Percentiles rank a stretch among this genome's conserved stretches.
Evolutionary conservation across 2,888 invertebrate species (phyloP).

Genomic region (Trichopoda pennipes): DNA sequence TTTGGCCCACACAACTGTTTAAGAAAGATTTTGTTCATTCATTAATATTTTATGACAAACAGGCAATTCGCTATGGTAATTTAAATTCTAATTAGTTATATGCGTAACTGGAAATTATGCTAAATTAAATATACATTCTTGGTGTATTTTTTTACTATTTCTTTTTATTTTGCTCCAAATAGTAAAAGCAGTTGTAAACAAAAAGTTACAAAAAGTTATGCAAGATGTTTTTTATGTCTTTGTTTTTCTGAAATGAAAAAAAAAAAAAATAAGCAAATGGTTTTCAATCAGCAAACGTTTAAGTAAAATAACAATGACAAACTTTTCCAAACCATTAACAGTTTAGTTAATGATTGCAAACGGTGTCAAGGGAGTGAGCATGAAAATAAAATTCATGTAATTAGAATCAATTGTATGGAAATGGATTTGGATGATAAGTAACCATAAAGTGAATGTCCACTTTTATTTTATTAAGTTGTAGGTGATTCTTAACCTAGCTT

Average conservation of each 20-base stretch:
- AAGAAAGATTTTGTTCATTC: conserved; percentile 44
- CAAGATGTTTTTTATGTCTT: conserved; percentile 31
- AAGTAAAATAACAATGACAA: background rate
- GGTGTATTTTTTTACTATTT: conserved; percentile 9
- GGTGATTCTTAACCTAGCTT: no score
- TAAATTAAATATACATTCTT: conserved; percentile 58
- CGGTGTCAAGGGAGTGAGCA: no score
- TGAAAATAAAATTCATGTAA: no score
- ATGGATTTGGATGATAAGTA: no score
- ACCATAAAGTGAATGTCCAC: no score
- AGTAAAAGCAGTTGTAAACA: background rate
- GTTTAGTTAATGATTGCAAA: no score
- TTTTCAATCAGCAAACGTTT: background rate
- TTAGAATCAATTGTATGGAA: no score
- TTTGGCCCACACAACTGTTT: conserved; percentile 1
- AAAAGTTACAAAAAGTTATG: conserved; percentile 15
- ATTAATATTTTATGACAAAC: conserved; percentile 65
- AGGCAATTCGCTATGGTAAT: conserved; percentile 63
- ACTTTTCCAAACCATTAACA: background rate
- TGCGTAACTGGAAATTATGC: conserved; percentile 64
- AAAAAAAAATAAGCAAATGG: background rate
- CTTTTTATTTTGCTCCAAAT: conserved; percentile 8
- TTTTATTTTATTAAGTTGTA: no score
- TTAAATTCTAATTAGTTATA: conserved; percentile 65
- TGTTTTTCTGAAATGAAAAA: background rate